A percentile compares a stretch with the other conserved stretches of the same genome.
Conservation (phyloP, 2,797 vertebrate genomes). For the Coracias cyanogaster region DNA sequence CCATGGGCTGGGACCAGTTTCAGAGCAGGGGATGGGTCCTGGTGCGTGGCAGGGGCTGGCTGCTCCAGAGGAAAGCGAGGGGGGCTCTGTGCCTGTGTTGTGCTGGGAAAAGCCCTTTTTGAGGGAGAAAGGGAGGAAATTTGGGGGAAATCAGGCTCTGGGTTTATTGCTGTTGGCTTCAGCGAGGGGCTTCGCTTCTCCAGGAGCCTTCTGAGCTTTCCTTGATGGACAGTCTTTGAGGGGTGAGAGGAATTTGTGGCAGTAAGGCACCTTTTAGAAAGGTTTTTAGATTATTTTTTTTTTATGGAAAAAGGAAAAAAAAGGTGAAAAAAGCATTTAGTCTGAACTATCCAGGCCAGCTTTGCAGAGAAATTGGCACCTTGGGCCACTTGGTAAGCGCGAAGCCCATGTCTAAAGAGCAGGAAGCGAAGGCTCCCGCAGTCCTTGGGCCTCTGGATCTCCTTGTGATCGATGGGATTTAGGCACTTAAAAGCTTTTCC, state of each 20-base stretch:
- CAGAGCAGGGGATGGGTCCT: neutral
- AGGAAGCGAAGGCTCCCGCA: neutral
- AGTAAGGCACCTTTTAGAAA: neutral
- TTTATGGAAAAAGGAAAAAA: neutral
- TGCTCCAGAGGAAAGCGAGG: accelerated
- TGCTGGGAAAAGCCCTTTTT: neutral
- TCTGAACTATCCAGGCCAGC: neutral
- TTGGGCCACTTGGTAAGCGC: neutral
- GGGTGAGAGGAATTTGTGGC: neutral
- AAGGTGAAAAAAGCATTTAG: accelerated
- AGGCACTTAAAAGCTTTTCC: neutral
- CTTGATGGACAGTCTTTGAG: accelerated
- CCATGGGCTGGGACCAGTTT: accelerated
- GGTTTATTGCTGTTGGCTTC: neutral
- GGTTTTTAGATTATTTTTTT: neutral
- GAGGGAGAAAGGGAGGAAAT: neutral
- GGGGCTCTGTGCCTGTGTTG: accelerated
- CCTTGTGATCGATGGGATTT: neutral
- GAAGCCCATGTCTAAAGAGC: neutral
- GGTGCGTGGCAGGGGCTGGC: accelerated
- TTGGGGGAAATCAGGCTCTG: neutral
- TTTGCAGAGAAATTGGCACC: neutral
- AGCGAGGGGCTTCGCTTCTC: accelerated
- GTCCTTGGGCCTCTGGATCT: neutral
- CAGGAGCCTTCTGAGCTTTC: accelerated